phyloP scores from a whole-genome alignment of 2,113 vertebrate species.

The Microtus oregoni region DNA sequence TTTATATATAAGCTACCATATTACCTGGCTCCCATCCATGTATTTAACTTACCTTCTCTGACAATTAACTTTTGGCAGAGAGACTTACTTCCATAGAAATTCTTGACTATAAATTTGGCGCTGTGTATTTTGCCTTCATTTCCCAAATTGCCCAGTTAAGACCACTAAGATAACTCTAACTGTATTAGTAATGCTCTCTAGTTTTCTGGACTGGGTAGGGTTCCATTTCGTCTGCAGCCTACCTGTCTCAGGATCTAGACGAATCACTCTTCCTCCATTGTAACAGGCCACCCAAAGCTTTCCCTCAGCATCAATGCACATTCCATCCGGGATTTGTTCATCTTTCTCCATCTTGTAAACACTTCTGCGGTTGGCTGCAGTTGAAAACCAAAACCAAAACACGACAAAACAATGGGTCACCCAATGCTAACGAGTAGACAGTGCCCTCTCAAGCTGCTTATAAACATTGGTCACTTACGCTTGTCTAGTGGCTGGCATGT shows the following conservation, averaged over 20 bases:
- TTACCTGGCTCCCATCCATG: background rate
- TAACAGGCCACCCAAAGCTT: slow-evolving; percentile 97
- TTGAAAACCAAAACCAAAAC: slow-evolving; percentile 41
- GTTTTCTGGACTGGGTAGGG: slow-evolving; percentile 2
- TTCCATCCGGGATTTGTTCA: slow-evolving; percentile 95
- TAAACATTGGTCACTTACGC: slow-evolving; percentile 39
- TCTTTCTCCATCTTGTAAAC: slow-evolving; percentile 89
- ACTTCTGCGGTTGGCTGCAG: slow-evolving; percentile 87
- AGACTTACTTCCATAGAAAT: slow-evolving; percentile 15
- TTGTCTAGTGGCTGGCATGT: too few species aligned
- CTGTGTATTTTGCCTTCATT: slow-evolving; percentile 49
- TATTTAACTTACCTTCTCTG: slow-evolving; percentile 25
- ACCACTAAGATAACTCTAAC: background rate
- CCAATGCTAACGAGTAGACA: slow-evolving; percentile 36
- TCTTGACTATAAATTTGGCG: slow-evolving; percentile 32
- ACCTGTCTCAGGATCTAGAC: slow-evolving; percentile 94
- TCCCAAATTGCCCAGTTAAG: slow-evolving; percentile 16
- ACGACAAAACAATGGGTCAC: background rate
- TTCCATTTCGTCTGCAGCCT: slow-evolving; percentile 40
- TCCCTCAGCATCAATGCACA: slow-evolving; percentile 93
- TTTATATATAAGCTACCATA: background rate
- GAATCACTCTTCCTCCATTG: slow-evolving; percentile 93
- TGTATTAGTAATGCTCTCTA: background rate
- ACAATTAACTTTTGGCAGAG: slow-evolving; percentile 48
- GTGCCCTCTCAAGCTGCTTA: slow-evolving; percentile 20